Evolutionary conservation across 2,797 vertebrate species (phyloP), one percentile per base, ranked within the genome.

Genomic region (Rachycentron canadum): DNA sequence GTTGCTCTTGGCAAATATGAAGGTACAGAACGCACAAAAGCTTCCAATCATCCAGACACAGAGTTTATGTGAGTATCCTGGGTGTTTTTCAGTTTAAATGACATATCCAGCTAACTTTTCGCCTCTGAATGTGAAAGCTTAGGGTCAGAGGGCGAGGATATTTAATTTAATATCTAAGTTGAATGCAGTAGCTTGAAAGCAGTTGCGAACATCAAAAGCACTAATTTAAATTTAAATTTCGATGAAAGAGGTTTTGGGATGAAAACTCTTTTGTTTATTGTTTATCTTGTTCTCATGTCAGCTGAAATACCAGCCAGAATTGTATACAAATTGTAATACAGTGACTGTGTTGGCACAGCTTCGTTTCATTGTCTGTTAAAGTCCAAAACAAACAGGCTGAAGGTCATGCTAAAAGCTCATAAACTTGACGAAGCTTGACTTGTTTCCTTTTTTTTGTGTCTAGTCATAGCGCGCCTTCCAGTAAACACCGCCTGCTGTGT

Each of bases 401-500:
- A 72, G 41, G 19, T 78, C 56, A 52, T 34, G 50, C 56, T 64
- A 17, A 74, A 72, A 76, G 73, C 53, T 61, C 47, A 79, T 56
- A 73, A 59, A 72, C 58, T 67, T 25, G 21, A 78, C 41, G 59
- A 57, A 34, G 49, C 40, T 52, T 43, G 19, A 49, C 13, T 21
- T 68, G 12, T 17, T 0, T 8, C 13, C 62, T 74, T 69, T 58
- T 69, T 58, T 65, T 73, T 1, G 65, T 67, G 58, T 60, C 50
- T 11, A 0, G 79, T 62, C 36, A 38, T 63, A 47, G 25, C 65
- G 69, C 61, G 1, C 55, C 40, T 80, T 71, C 36, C 57, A 76
- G 64, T 84, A 81, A 85, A 70, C 71, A 28, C 21, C 19, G n/a
- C 25, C 67, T 83, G 56, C 43, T 38, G 49, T 60, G 74, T 77